Base-by-base conservation (phyloP, 2,888 invertebrate species). In the Tanytarsus gracilentus region DNA sequence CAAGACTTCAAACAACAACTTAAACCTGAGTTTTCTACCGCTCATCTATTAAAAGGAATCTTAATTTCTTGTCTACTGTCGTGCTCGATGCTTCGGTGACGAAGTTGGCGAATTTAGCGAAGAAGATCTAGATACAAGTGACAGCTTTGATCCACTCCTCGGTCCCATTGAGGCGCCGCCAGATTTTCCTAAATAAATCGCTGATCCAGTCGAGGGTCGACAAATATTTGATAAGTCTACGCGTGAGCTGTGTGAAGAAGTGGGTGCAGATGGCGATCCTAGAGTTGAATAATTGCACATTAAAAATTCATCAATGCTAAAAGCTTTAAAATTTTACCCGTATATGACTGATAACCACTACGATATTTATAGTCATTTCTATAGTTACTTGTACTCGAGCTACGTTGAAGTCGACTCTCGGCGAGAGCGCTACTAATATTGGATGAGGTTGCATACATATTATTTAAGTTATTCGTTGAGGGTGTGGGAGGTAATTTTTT, bases 241-340 rank as follows among this genome's bases (percentile, higher is more conserved):
- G 29, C 86, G 81, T 26, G 88, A 88, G 36, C 82, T 79, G 36
- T 85, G 84, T 67, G 86, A 81, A 61, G 86, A 83, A 62, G 87
- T 82, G 61, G 87, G 84, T 49, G 85, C 82, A 9, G 58, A 59
- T n/a, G 55, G 55, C 18, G 86, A 83, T 63, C 82, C 85, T 81
- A 67, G 9, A 64, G 67, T 39, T 7, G 25, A 14, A 53, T 25
- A 40, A 30, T 21, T 9, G 39, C 23, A 11, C 11, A 36, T 14
- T 21, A n/a, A 53, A 53, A 48, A 16, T 50, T 21, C 11, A 29
- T 48, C 16, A 14, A 18, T 50, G 16, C 11, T 21, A 36, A 18
- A 16, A 30, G 11, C n/a, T 14, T 30, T 26, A 33, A 52, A 23
- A 33, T 29, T 23, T 27, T 74, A 72, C 83, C 82, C 65, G 86